Evolutionary conservation across 2,888 invertebrate species (phyloP).

Genomic region (Callimorpha dominula): DNA sequence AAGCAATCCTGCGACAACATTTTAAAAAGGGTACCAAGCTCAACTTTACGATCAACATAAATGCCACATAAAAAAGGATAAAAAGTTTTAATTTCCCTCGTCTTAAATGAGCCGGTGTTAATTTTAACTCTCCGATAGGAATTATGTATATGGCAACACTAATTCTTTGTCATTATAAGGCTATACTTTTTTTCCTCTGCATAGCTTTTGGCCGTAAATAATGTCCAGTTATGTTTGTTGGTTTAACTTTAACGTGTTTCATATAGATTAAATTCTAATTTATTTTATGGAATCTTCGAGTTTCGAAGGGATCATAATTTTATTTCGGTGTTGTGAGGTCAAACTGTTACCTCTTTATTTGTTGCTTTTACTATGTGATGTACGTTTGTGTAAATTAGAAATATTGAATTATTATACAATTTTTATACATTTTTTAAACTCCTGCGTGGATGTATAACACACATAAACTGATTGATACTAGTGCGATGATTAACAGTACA

Average conservation of each 20-base stretch:
- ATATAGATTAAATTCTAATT: constrained; percentile 79
- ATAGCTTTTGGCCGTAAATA: constrained; percentile 77
- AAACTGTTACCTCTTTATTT: constrained; percentile 43
- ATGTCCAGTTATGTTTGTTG: constrained; percentile 79
- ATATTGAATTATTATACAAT: background rate
- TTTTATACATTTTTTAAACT: background rate
- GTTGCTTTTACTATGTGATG: constrained; percentile 19
- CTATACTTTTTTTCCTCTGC: constrained; percentile 55
- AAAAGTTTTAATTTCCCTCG: constrained; percentile 83
- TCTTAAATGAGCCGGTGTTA: constrained; percentile 82
- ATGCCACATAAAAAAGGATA: constrained; percentile 85
- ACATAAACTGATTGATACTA: background rate
- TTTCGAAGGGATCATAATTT: constrained; percentile 54
- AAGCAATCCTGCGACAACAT: constrained; percentile 66
- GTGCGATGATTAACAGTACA: background rate
- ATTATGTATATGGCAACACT: constrained; percentile 67
- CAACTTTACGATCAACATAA: constrained; percentile 81
- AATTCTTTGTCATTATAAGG: constrained; percentile 81
- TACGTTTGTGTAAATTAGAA: background rate
- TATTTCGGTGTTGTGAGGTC: constrained; percentile 50
- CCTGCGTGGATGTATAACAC: background rate
- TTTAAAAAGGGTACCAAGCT: constrained; percentile 73
- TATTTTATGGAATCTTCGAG: constrained; percentile 67
- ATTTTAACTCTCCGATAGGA: constrained; percentile 75
- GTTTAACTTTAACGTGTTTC: constrained; percentile 78